These are phyloP conservation scores for Rhinichthys osculus DNA, from an alignment of 2,797 vertebrate species.

Conservation along the genomic window DNA sequence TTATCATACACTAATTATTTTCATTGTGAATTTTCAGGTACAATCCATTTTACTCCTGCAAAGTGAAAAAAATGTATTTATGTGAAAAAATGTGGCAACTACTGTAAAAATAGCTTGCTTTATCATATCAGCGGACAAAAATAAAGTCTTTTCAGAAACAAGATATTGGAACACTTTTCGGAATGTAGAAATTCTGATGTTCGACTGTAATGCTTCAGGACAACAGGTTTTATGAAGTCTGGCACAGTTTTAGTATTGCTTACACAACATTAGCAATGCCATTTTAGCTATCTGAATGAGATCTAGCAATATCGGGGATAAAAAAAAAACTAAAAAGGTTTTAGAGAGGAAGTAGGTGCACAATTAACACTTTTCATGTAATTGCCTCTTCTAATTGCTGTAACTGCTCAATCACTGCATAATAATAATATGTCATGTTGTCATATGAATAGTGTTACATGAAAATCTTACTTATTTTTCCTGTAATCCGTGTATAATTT, in stretches of 20 bases:
- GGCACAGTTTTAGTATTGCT: slow-evolving; percentile 44
- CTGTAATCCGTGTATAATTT: slow-evolving; percentile 21
- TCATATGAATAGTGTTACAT: background rate
- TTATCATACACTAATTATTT: background rate
- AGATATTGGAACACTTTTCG: too few species aligned
- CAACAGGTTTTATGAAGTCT: slow-evolving; percentile 51
- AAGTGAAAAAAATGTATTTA: background rate
- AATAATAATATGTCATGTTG: background rate
- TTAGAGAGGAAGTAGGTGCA: slow-evolving; percentile 17
- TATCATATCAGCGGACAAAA: background rate
- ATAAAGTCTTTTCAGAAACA: background rate
- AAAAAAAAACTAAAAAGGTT: background rate
- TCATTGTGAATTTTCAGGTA: background rate
- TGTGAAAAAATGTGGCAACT: background rate
- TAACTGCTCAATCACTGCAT: background rate
- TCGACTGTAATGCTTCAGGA: background rate
- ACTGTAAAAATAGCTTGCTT: background rate
- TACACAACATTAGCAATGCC: slow-evolving; percentile 52
- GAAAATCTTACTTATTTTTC: background rate
- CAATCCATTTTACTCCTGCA: background rate
- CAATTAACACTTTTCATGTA: background rate
- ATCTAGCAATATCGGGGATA: slow-evolving; percentile 20
- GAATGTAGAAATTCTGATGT: background rate
- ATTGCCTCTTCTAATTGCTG: background rate
- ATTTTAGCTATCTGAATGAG: slow-evolving; percentile 31